These are phyloP conservation scores for Notoglanidium macrostoma DNA, from an alignment of 2,797 vertebrate species.

Conservation along the genomic window DNA sequence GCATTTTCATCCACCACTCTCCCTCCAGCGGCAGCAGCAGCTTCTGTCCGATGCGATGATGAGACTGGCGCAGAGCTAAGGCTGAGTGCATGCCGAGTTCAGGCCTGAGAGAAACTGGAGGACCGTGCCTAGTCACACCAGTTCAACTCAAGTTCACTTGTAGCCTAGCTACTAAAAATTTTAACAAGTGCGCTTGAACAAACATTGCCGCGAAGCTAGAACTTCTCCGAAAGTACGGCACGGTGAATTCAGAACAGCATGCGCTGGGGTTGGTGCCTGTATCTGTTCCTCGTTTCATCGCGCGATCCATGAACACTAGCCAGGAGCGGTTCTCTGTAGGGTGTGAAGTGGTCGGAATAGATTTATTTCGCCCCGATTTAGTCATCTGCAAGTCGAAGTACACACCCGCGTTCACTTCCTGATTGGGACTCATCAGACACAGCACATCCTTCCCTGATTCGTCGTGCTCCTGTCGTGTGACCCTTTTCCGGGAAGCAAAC, in stretches of 20 bases:
- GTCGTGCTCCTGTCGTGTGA: too few species aligned
- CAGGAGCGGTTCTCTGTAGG: neutral
- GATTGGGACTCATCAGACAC: too few species aligned
- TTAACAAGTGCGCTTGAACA: neutral
- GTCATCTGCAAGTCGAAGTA: neutral
- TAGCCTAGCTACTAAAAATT: neutral
- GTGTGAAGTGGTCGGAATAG: neutral
- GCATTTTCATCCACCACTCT: conserved; percentile 17
- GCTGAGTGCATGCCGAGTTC: conserved; percentile 75
- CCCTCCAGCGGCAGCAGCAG: conserved; percentile 29
- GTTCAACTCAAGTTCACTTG: neutral
- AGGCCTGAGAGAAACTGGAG: conserved; percentile 53
- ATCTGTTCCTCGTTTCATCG: neutral
- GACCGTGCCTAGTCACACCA: neutral
- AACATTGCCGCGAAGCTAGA: neutral
- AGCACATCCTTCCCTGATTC: too few species aligned
- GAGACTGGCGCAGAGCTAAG: conserved; percentile 70
- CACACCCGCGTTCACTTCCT: neutral
- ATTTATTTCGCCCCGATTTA: neutral
- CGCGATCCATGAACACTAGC: neutral
- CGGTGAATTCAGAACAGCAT: neutral
- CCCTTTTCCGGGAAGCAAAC: too few species aligned
- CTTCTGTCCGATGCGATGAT: conserved; percentile 70
- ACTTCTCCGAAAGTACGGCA: neutral
- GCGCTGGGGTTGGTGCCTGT: neutral